Conservation (phyloP, 1,140 invertebrate genomes). For the Drosophila truncata region DNA sequence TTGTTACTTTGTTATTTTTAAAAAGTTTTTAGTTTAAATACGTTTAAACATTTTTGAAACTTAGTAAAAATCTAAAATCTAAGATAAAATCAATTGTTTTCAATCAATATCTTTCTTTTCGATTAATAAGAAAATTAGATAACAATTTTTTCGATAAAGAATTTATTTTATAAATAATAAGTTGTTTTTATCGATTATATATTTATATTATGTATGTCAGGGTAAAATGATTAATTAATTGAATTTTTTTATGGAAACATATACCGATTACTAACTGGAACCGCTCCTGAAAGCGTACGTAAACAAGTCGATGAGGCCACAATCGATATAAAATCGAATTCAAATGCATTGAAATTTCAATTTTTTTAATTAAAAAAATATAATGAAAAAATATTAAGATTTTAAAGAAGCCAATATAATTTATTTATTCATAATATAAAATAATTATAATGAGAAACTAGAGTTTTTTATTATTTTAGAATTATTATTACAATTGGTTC, state of each 20-base stretch:
- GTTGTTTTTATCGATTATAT: too few species aligned
- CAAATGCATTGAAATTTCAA: background rate
- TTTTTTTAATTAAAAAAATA: background rate
- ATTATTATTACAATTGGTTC: background rate
- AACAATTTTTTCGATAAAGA: too few species aligned
- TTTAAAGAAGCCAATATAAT: background rate
- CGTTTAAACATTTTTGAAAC: too few species aligned
- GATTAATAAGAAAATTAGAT: too few species aligned
- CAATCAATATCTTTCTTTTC: too few species aligned
- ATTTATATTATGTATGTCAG: too few species aligned
- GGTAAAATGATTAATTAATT: too few species aligned
- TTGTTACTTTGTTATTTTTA: too few species aligned
- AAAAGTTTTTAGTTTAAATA: too few species aligned
- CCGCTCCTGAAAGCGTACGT: slow-evolving; percentile 6
- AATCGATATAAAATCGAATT: slow-evolving; percentile 18
- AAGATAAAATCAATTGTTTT: too few species aligned
- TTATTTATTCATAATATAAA: background rate
- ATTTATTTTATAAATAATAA: too few species aligned
- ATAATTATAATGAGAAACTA: background rate
- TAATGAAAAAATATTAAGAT: background rate
- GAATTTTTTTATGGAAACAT: background rate
- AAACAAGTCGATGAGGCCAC: slow-evolving; percentile 4
- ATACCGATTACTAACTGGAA: background rate
- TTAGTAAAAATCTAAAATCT: too few species aligned
- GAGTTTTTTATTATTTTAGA: background rate